Evolutionary conservation across 2,113 vertebrate genomes (phyloP).

Genomic region (Alaudala cheleensis): DNA sequence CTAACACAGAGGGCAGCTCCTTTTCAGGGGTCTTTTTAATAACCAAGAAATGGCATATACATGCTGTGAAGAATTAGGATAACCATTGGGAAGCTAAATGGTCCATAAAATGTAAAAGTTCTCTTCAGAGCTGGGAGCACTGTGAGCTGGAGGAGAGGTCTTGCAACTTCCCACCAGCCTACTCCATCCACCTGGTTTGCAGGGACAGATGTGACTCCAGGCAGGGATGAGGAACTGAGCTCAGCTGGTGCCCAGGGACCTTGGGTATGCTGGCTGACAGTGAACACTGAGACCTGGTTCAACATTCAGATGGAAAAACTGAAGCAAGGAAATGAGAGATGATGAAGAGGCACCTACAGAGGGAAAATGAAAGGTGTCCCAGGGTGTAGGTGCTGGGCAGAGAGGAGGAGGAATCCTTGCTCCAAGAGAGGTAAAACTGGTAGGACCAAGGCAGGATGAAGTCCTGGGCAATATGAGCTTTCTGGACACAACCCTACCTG

Average conservation of each 20-base stretch:
- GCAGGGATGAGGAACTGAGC: neutral
- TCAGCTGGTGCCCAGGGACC: neutral
- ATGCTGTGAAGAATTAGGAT: slow-evolving; percentile 58
- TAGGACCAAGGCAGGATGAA: neutral
- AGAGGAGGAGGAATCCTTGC: neutral
- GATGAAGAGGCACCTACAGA: neutral
- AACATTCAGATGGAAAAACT: neutral
- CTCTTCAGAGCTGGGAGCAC: neutral
- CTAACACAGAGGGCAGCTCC: slow-evolving; percentile 20
- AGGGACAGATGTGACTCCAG: neutral
- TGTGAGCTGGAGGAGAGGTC: neutral
- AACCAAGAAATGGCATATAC: slow-evolving; percentile 33
- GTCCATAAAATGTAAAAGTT: slow-evolving; percentile 46
- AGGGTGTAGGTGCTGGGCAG: neutral
- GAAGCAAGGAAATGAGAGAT: neutral
- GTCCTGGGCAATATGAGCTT: neutral
- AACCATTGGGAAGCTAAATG: slow-evolving; percentile 43
- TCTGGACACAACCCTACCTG: fast-evolving
- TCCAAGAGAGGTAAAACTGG: neutral
- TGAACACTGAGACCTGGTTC: neutral
- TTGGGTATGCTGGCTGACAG: fast-evolving
- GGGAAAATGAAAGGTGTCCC: fast-evolving
- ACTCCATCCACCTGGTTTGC: neutral
- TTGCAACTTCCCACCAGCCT: neutral
- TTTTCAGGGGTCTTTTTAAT: slow-evolving; percentile 48